A percentile compares a stretch with the other conserved stretches of the same genome.
Conservation (phyloP, 1,140 invertebrate species). For the Megalonaias nervosa region DNA sequence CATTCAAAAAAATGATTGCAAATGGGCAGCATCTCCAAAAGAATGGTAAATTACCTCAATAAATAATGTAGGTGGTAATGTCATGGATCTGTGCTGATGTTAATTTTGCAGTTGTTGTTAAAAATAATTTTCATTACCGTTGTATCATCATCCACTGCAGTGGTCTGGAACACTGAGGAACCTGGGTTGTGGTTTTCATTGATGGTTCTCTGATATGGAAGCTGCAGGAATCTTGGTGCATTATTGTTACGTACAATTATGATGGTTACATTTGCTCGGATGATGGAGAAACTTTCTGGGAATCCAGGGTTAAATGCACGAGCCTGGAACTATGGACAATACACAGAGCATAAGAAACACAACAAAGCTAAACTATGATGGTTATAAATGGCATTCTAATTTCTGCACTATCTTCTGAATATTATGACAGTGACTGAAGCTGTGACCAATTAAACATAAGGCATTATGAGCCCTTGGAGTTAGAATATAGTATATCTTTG, state of each 20-base stretch:
- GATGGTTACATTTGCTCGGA: slow-evolving; percentile 77
- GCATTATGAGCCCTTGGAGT: no score
- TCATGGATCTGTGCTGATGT: no score
- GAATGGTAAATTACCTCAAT: no score
- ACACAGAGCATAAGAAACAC: neutral
- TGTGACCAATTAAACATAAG: no score
- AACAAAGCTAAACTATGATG: neutral
- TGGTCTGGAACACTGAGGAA: slow-evolving; percentile 34
- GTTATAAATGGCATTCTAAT: no score
- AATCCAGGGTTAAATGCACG: neutral
- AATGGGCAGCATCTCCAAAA: no score
- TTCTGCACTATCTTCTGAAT: no score
- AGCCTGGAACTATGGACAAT: neutral
- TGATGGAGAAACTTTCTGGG: slow-evolving; percentile 74
- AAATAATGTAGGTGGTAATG: no score
- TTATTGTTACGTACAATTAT: slow-evolving; percentile 42
- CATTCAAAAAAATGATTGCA: no score
- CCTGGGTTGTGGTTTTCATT: slow-evolving; percentile 38
- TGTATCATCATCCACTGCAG: slow-evolving; percentile 42
- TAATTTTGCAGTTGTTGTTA: no score
- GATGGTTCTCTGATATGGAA: slow-evolving; percentile 38
- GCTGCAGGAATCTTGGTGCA: slow-evolving; percentile 36
- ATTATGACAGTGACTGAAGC: no score
- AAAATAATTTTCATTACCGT: slow-evolving; percentile 25
- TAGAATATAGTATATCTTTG: no score